Conservation (phyloP, 2,113 vertebrate genomes). For the Scomber japonicus region DNA sequence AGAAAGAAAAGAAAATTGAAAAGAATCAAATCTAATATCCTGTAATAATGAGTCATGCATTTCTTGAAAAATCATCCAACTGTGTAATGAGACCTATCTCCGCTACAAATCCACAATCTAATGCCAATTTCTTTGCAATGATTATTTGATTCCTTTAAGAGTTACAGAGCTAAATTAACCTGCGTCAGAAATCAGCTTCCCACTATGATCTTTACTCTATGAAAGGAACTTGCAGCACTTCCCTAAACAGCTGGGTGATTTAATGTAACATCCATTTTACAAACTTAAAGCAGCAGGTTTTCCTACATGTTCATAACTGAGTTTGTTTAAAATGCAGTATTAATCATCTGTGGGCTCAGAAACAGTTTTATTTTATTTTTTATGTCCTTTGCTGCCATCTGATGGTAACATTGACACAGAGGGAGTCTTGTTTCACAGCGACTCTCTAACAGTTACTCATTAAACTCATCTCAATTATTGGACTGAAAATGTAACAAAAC, state of each 20-base stretch:
- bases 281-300: too few relatives aligned
- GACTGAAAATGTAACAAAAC: neutral
- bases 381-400: conserved; percentile 52
- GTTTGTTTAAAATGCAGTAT: neutral
- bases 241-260: neutral
- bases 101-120: too few relatives aligned
- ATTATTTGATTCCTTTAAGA: neutral
- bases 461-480: neutral
- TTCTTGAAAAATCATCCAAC: neutral
- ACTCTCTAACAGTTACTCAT: too few relatives aligned
- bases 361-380: neutral
- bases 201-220: too few relatives aligned
- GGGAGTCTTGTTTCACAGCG: too few relatives aligned
- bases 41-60: neutral
- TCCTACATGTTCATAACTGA: too few relatives aligned
- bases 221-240: too few relatives aligned
- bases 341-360: neutral
- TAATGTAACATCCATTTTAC: neutral
- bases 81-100: too few relatives aligned
- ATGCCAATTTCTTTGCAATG: neutral
- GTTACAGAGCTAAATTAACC: neutral
- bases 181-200: neutral
- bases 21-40: too few relatives aligned
- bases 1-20: neutral
- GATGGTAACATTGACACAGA: conserved; percentile 22